Evolutionary conservation across 2,113 vertebrate species (phyloP), one percentile per base, ranked within the genome.

Genomic region (Zosterops hypoxanthus): DNA sequence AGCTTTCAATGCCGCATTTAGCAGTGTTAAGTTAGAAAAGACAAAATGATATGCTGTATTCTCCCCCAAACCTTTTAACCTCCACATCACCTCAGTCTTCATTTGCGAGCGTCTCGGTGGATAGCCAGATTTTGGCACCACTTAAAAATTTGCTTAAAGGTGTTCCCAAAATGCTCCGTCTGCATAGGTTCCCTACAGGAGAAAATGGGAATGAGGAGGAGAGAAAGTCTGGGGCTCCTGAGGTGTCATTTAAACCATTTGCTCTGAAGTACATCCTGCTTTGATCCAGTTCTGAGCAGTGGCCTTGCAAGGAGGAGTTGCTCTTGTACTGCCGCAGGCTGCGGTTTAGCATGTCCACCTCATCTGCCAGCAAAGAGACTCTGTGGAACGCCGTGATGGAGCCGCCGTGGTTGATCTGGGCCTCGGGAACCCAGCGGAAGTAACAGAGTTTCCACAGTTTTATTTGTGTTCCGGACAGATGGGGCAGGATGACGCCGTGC

Each of bases 401-500:
- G 79, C 99, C 99, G 4, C 99, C 99, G 0, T 96, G 97, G 46
- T 92, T 92, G 90, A 99, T 99, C 98, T 99, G 99, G 14, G 98
- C 98, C 96, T 99, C 99, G 0, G 99, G 99, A 34, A 99, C 98
- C 99, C 99, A 99, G 94, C 99, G 99, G 68, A 99, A 98, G 95
- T 99, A 99, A 97, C 98, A 99, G 8, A 99, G 98, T 95, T 99
- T 99, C 99, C 99, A 99, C n/a, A 99, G 97, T 69, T 98, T 98
- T 36, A 99, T 79, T 78, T 99, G 98, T 2, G 98, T 98, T 25
- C 98, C 98, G 6, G 98, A 98, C 59, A 99, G 86, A 7, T 92
- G 97, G 5, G 99, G 99, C 42, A 99, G 97, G 23, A 99, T 96
- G 3, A 98, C 46, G 3, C 99, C 98, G 3, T 99, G 99, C 86